Evolutionary conservation across 2,888 invertebrate genomes (phyloP), one percentile per base, ranked within the genome.

Genomic region (Clepsis dumicolana): DNA sequence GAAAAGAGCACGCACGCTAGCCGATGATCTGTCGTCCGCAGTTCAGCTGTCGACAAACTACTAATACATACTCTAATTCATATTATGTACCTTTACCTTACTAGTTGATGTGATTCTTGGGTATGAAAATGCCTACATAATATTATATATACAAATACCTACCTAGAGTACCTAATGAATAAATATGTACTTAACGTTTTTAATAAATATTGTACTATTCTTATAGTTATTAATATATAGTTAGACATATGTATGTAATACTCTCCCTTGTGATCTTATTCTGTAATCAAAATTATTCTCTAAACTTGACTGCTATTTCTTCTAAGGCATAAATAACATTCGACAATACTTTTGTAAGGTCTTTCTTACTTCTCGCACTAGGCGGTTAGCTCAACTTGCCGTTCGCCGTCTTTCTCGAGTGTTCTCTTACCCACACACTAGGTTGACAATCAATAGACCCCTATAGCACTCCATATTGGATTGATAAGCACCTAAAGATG

Each of bases 321-420:
- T 77, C 80, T 86, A 82, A 82, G 79, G 74, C 82, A 79, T 79
- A 71, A 79, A 79, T 78, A 82, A 84, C 74, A 70, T 84, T 82
- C 78, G 87, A 88, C 87, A 88, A 88, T 88, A 89, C 84, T 86
- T 85, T 84, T 84, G 73, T 81, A 83, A 80, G 75, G 78, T 78
- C 78, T 81, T 82, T 79, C 79, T 75, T 78, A 80, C 65, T 78
- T 73, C 74, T 79, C 75, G 79, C 73, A 72, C 76, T 74, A 73
- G 72, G 77, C 75, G 74, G 21, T 21, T 21, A 21, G 48, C 21
- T 12, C 48, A 8, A 48, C 21, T 48, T 48, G 48, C 48, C 48
- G 48, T 12, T 10, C 10, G 8, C 3, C 12, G 21, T 12, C 21
- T 16, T 5, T 44, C 5, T 16, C 16, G 41, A 44, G 41, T 16